Evolutionary conservation across 2,797 vertebrate species (phyloP).

Genomic region (Urocyon cinereoargenteus): DNA sequence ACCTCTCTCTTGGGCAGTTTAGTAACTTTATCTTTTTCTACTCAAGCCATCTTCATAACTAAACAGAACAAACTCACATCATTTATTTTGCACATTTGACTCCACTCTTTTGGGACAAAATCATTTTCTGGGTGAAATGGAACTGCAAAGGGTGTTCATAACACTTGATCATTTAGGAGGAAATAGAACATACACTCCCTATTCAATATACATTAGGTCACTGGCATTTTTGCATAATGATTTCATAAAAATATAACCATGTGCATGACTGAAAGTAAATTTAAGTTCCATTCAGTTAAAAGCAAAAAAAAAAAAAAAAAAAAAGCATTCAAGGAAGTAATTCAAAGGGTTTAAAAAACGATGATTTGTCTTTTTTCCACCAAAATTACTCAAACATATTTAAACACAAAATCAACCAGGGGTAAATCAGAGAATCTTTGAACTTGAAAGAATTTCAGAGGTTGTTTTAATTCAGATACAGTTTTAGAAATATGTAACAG

Average conservation of each 20-base stretch:
- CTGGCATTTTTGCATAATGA: constrained; percentile 76
- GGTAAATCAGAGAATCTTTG: constrained; percentile 40
- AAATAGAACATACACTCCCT: constrained; percentile 69
- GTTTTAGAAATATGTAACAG: not conserved
- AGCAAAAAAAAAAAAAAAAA: not conserved
- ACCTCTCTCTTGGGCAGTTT: constrained; percentile 48
- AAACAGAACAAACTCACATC: constrained; percentile 55
- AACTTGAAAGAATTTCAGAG: not conserved
- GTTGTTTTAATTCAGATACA: constrained; percentile 20
- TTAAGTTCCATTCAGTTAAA: constrained; percentile 13
- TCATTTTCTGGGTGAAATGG: constrained; percentile 59
- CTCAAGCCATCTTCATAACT: not conserved
- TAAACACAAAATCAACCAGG: constrained; percentile 49
- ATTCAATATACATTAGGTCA: constrained; percentile 53
- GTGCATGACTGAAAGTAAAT: constrained; percentile 79
- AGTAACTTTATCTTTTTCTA: constrained; percentile 65
- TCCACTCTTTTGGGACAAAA: constrained; percentile 52
- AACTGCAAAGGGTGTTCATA: not conserved
- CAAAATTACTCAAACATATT: constrained; percentile 54
- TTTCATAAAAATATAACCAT: constrained; percentile 78
- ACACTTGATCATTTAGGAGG: constrained; percentile 57
- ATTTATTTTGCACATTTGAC: constrained; percentile 61
- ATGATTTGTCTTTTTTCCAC: constrained; percentile 16
- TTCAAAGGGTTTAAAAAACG: constrained; percentile 46
- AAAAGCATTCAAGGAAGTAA: not conserved